Evolutionary conservation across 2,797 vertebrate genomes (phyloP), one percentile per base, ranked within the genome.

Genomic region (Scarus forsteni): DNA sequence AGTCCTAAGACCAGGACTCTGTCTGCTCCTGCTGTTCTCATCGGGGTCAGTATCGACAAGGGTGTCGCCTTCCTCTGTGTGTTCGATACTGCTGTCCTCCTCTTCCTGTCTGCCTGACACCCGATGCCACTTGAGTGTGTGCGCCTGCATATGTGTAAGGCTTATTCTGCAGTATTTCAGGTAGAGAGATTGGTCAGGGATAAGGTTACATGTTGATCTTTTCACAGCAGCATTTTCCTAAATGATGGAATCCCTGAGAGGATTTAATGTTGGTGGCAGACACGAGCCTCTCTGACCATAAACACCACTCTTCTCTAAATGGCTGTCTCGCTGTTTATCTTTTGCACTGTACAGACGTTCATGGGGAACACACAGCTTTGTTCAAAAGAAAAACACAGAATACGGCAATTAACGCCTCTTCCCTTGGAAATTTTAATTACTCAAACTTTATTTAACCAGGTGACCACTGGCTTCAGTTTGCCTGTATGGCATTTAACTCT

Each of bases 21-120:
- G 78, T 81, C 88, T 81, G 71, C 54, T 61, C 40, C 62, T 42
- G 70, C 34, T 75, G 77, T 74, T 71, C 75, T 83, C 84, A 74
- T 71, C 54, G 19, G 66, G 74, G 60, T 66, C 10, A 7, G 73
- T 92, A 94, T 94, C 48, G 92, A 93, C 70, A 40, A 59, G 10
- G 69, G 90, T 85, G 87, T 93, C 74, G 55, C 73, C 83, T 94
- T 93, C 85, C 89, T 74, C 79, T 16, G 38, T 61, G 67, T 62
- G 90, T 75, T 93, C 92, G 6, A 94, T 94, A 90, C 70, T 54
- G 18, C 77, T 64, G 83, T 82, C 83, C 79, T 89, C 66, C 18
- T 39, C 81, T 91, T 93, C 92, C 93, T 92, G 89, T 81, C 81
- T 85, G 84, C 27, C 27, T 39, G 74, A 85, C 87, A 88, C 87